phyloP scores from a whole-genome alignment of 1,140 invertebrate genomes.

The Anastrepha obliqua region DNA sequence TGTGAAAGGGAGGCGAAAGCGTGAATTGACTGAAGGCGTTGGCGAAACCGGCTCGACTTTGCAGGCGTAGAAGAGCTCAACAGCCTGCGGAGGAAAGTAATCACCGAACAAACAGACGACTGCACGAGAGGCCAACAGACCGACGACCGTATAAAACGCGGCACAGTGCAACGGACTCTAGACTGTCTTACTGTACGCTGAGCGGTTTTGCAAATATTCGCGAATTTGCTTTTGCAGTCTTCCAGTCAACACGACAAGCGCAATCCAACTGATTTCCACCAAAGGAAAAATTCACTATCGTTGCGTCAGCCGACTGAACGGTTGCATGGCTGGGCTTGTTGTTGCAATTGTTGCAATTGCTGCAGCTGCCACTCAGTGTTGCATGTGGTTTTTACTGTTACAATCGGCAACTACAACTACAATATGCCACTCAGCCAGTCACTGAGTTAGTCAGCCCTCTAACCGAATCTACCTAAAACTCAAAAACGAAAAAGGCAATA shows the following conservation, averaged over 20 bases:
- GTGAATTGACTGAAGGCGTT: constrained; percentile 22
- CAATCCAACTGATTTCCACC: constrained; percentile 32
- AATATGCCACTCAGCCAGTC: neutral
- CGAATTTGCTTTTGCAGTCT: constrained; percentile 44
- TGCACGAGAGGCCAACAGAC: neutral
- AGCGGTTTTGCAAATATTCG: constrained; percentile 50
- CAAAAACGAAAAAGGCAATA: neutral
- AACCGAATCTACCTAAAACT: neutral
- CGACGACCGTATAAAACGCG: neutral
- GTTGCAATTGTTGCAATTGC: neutral
- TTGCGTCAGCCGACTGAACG: neutral
- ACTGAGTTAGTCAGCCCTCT: neutral
- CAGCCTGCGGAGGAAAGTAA: constrained; percentile 9
- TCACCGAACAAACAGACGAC: neutral
- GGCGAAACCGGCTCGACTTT: constrained; percentile 9
- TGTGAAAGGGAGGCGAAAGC: neutral
- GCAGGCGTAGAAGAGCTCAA: neutral
- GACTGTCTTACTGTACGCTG: neutral
- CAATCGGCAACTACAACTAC: neutral
- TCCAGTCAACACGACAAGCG: constrained; percentile 51
- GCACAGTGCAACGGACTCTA: neutral
- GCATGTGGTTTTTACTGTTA: constrained; percentile 49
- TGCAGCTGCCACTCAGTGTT: neutral
- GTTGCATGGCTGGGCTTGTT: neutral
- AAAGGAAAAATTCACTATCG: constrained; percentile 21